Evolutionary conservation across 2,797 vertebrate species (phyloP).

Genomic region (Pipistrellus pygmaeus): DNA sequence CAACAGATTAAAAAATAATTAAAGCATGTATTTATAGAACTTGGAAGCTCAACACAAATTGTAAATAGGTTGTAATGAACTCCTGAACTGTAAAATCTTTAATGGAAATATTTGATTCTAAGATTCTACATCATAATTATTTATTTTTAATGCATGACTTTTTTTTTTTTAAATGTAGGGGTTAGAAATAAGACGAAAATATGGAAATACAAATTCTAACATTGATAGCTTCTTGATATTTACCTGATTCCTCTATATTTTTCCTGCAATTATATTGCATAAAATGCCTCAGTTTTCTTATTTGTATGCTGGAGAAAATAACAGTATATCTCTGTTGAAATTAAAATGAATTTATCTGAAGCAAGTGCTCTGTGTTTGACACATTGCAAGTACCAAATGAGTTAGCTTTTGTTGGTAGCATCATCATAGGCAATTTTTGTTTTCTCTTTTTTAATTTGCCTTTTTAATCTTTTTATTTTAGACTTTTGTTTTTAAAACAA

Average conservation of each 20-base stretch:
- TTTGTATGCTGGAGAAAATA: neutral
- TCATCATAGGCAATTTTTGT: neutral
- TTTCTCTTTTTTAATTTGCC: neutral
- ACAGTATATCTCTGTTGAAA: neutral
- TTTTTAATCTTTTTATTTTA: neutral
- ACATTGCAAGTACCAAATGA: neutral
- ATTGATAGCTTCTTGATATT: slow-evolving; percentile 23
- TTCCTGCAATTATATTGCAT: neutral
- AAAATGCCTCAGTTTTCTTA: neutral
- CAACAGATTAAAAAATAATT: slow-evolving; percentile 26
- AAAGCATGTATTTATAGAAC: slow-evolving; percentile 21
- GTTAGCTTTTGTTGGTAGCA: neutral
- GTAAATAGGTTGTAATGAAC: slow-evolving; percentile 46
- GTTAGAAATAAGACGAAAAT: slow-evolving; percentile 36
- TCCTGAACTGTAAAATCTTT: slow-evolving; percentile 56
- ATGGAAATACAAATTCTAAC: slow-evolving; percentile 51
- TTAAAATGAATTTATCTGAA: neutral
- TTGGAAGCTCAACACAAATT: slow-evolving; percentile 59
- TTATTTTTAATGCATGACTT: neutral
- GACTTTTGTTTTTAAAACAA: neutral
- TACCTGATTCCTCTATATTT: neutral
- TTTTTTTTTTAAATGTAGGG: neutral
- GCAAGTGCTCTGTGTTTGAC: neutral
- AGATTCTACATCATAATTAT: slow-evolving; percentile 14
- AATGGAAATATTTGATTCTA: slow-evolving; percentile 58